Conservation (phyloP, 30 jellyfish, hydroid and myxozoan genomes). For the Hydractinia symbiolongicarpus region DNA sequence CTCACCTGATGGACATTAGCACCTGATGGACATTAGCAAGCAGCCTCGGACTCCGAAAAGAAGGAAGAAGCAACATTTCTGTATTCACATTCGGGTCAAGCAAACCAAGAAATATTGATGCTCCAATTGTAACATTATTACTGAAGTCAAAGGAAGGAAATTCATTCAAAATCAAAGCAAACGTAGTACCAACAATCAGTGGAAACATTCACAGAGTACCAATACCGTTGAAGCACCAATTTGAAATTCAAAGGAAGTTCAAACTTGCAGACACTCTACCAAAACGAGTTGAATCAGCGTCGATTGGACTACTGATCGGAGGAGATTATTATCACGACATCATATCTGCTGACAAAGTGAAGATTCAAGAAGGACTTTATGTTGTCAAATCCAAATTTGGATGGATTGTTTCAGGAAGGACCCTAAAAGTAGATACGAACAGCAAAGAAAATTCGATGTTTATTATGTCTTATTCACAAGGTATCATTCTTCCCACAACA, state of each 20-base stretch:
- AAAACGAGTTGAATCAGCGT: too few relatives aligned
- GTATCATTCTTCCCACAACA: not conserved
- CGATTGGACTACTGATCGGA: slow-evolving; percentile 2
- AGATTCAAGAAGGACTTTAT: slow-evolving; percentile 2
- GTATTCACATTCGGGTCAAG: too few relatives aligned
- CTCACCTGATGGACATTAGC: too few relatives aligned
- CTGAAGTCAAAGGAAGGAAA: too few relatives aligned
- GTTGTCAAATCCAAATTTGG: slow-evolving; percentile 7
- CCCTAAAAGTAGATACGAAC: not conserved
- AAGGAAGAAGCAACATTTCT: too few relatives aligned
- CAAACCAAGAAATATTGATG: too few relatives aligned
- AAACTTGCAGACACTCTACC: slow-evolving; percentile 4
- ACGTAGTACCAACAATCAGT: slow-evolving; percentile 4
- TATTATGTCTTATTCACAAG: not conserved
- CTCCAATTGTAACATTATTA: too few relatives aligned
- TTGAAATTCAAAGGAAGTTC: not conserved
- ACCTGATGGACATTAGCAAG: too few relatives aligned
- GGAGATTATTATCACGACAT: slow-evolving; percentile 4
- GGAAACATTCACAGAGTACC: not conserved
- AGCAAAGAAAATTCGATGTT: not conserved
- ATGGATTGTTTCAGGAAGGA: not conserved
- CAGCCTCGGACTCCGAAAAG: too few relatives aligned
- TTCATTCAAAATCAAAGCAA: too few relatives aligned
- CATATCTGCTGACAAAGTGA: not conserved
- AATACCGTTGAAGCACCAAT: not conserved